Evolutionary conservation across 2,113 vertebrate species (phyloP).

Genomic region (Calidris pygmaea): DNA sequence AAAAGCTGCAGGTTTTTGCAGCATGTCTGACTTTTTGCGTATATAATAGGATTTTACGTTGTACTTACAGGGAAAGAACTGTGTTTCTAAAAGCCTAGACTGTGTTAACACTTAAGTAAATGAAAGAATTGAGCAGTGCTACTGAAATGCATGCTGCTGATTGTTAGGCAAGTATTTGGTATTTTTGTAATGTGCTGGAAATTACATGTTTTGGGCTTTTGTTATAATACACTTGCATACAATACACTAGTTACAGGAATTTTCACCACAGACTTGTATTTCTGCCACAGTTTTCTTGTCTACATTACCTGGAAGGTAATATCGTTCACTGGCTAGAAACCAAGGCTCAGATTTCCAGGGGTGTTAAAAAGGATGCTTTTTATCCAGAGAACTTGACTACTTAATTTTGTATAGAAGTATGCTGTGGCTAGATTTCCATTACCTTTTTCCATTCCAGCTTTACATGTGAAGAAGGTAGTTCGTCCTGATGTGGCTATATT

Average conservation of each 20-base stretch:
- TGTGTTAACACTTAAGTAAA: neutral
- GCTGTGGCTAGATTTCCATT: neutral
- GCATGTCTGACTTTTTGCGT: neutral
- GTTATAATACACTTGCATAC: neutral
- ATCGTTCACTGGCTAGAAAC: neutral
- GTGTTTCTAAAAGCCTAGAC: neutral
- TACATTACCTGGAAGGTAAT: neutral
- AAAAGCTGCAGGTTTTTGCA: neutral
- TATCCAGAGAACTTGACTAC: neutral
- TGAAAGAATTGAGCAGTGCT: neutral
- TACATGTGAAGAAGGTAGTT: neutral
- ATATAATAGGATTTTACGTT: neutral
- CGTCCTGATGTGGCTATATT: neutral
- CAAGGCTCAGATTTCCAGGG: neutral
- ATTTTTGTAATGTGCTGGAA: neutral
- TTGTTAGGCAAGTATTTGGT: neutral
- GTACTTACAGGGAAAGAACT: neutral
- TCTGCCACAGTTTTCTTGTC: neutral
- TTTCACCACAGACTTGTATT: neutral
- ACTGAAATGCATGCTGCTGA: neutral
- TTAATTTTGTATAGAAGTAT: neutral
- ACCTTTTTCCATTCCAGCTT: neutral
- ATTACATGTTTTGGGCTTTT: rapidly evolving
- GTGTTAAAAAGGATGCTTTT: neutral
- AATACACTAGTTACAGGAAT: neutral